phyloP scores from a whole-genome alignment of 2,113 vertebrate species.

The Neolamprologus tretocephalus region DNA sequence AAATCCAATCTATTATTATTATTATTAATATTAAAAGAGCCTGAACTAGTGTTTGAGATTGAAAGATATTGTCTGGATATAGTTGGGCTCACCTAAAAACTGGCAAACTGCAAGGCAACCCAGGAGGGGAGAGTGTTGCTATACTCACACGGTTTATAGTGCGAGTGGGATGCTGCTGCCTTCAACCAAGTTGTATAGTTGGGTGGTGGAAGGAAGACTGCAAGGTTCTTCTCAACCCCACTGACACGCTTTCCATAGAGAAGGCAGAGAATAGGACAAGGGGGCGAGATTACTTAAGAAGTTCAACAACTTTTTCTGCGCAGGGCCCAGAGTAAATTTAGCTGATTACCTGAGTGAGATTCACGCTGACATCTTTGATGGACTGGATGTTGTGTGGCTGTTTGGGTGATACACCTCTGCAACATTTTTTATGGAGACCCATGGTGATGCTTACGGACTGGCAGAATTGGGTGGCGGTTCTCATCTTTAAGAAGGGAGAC shows the following conservation, averaged over 20 bases:
- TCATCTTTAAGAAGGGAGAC: background rate
- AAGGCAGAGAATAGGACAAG: background rate
- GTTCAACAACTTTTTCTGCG: background rate
- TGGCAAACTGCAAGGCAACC: background rate
- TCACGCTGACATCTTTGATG: background rate
- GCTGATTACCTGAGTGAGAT: background rate
- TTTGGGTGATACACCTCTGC: background rate
- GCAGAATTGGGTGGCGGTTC: background rate
- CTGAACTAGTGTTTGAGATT: background rate
- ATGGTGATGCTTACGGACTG: background rate
- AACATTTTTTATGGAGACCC: background rate
- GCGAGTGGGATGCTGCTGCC: background rate
- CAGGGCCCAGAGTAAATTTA: background rate
- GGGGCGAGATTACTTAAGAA: rapidly evolving
- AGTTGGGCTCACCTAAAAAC: background rate
- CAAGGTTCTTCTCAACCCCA: background rate
- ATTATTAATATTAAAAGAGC: background rate
- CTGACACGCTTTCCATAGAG: background rate
- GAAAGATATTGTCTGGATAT: background rate
- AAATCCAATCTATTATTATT: too few species aligned
- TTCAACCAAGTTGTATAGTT: background rate
- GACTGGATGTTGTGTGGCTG: background rate
- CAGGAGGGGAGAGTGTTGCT: background rate
- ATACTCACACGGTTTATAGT: background rate
- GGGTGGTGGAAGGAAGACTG: background rate